Evolutionary conservation across 1,140 invertebrate species (phyloP).

Genomic region (Coelopa frigida): DNA sequence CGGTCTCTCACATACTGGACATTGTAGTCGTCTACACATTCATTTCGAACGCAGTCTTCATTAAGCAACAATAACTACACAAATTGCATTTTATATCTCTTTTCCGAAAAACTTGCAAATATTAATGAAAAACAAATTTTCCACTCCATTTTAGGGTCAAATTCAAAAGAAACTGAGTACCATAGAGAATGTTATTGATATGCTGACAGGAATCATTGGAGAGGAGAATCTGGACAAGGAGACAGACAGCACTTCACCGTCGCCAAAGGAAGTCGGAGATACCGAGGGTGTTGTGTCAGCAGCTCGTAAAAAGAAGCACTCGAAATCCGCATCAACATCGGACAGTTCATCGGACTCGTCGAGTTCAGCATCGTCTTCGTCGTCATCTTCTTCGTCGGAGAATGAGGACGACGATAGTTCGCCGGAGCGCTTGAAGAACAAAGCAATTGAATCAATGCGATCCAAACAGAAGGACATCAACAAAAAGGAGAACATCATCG

Average conservation of each 20-base stretch:
- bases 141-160: slow-evolving; percentile 53
- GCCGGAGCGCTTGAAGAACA: slow-evolving; percentile 38
- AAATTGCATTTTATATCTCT: neutral
- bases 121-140: no score
- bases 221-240: slow-evolving; percentile 17
- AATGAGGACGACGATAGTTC: slow-evolving; percentile 30
- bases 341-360: slow-evolving; percentile 1
- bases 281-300: neutral
- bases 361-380: slow-evolving; percentile 8
- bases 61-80: slow-evolving; percentile 2
- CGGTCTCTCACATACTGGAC: slow-evolving; percentile 1
- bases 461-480: slow-evolving; percentile 34
- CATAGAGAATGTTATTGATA: slow-evolving; percentile 75
- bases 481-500: slow-evolving; percentile 8
- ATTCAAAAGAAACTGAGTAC: slow-evolving; percentile 76
- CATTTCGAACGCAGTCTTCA: neutral
- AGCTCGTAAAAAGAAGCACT: slow-evolving; percentile 6
- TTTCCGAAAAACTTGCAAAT: neutral
- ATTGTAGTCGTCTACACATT: neutral
- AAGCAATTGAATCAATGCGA: slow-evolving; percentile 45
- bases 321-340: neutral
- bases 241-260: no score
- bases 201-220: slow-evolving; percentile 67
- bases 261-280: no score
- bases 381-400: slow-evolving; percentile 5